Conservation (phyloP, 2,797 vertebrate species). For the Valencia hispanica region DNA sequence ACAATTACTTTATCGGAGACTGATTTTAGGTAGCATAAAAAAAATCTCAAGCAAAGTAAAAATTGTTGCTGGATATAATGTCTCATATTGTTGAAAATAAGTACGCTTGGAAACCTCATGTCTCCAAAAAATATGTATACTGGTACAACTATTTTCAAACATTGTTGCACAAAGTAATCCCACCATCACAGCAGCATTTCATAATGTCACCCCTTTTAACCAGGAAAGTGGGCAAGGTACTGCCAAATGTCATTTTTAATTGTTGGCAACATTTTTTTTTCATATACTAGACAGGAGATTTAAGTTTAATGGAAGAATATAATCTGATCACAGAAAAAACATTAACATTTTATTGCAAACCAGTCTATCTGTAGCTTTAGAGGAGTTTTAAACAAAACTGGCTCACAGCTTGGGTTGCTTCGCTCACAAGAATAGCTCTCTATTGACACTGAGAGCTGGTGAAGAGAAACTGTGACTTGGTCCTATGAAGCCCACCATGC, state of each 20-base stretch:
- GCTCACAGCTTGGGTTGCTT: not conserved
- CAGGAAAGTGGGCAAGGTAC: not conserved
- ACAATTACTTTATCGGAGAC: too few species aligned
- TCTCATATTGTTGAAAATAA: not conserved
- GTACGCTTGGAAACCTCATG: not conserved
- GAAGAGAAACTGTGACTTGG: not conserved
- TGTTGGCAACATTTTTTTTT: not conserved
- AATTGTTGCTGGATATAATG: not conserved
- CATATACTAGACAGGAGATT: not conserved
- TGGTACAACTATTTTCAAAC: not conserved
- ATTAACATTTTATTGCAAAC: not conserved
- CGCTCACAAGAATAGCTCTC: not conserved
- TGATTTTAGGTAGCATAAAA: too few species aligned
- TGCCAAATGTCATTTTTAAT: not conserved
- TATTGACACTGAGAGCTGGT: not conserved
- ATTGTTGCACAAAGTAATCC: not conserved
- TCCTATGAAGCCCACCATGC: not conserved
- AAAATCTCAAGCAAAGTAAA: not conserved
- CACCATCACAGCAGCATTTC: not conserved
- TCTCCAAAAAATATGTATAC: not conserved
- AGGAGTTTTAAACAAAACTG: not conserved
- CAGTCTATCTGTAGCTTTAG: not conserved
- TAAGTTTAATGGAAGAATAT: too few species aligned
- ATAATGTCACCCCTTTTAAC: not conserved
- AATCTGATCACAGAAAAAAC: not conserved